Conservation (phyloP, 2,888 invertebrate genomes). For the Metallyticus violacea region DNA sequence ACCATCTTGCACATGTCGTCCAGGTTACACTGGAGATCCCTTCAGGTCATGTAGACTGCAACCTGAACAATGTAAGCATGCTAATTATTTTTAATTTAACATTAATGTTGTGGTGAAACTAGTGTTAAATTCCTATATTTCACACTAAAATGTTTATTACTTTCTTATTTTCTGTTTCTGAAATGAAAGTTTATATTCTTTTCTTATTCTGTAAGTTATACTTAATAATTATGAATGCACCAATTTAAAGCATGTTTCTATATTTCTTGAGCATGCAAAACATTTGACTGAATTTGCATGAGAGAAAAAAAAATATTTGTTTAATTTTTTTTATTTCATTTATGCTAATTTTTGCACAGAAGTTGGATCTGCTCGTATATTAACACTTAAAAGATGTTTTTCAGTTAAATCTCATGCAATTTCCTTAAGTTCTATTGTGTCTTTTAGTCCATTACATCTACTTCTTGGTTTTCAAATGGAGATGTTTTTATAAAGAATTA, state of each 20-base stretch:
- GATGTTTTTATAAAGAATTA: too few species aligned
- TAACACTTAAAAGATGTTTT: neutral
- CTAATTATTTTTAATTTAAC: neutral
- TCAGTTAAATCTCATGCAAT: neutral
- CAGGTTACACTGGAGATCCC: slow-evolving; percentile 69
- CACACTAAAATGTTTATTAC: neutral
- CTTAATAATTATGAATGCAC: neutral
- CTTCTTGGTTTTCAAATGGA: neutral
- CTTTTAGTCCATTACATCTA: neutral
- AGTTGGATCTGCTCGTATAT: neutral
- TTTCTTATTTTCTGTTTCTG: neutral
- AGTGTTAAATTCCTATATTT: neutral
- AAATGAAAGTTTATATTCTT: neutral
- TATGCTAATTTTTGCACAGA: neutral
- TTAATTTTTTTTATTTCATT: neutral
- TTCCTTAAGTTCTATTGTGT: neutral
- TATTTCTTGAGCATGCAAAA: neutral
- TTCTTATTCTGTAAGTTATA: neutral
- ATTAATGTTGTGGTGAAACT: neutral
- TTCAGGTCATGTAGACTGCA: slow-evolving; percentile 48
- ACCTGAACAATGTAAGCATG: slow-evolving; percentile 20
- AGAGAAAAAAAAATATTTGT: neutral
- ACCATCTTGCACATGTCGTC: slow-evolving; percentile 59
- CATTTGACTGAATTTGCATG: neutral
- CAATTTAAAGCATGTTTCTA: neutral